phyloP scores from a whole-genome alignment of 1,140 invertebrate genomes.

The Macrobrachium rosenbergii region DNA sequence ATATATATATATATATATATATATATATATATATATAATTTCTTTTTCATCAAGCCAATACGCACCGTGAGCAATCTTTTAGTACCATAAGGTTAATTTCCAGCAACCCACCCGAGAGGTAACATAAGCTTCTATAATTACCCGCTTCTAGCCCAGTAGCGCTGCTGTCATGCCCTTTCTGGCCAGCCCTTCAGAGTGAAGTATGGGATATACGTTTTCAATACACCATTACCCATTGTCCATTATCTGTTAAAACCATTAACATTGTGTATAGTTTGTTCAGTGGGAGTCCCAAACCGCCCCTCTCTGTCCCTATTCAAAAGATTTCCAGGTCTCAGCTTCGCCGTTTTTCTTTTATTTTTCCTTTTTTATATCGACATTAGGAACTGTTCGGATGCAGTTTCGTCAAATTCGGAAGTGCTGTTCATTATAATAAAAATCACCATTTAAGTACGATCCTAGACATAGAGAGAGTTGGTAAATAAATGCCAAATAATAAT shows the following conservation, averaged over 20 bases:
- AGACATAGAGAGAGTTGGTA: not conserved
- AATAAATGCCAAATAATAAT: not conserved
- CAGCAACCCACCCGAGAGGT: not conserved
- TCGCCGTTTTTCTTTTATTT: not conserved
- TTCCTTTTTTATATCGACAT: not conserved
- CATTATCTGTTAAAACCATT: constrained; percentile 65
- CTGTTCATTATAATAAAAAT: not conserved
- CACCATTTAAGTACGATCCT: not conserved
- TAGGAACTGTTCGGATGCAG: no score
- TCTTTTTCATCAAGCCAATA: no score
- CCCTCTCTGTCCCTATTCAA: constrained; percentile 42
- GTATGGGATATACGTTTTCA: constrained; percentile 52
- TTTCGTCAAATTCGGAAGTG: no score
- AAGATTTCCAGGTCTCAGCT: not conserved
- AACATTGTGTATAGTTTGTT: constrained; percentile 64
- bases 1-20: no score
- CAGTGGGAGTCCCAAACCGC: constrained; percentile 47
- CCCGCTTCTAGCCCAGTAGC: constrained; percentile 34
- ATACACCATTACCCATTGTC: constrained; percentile 64
- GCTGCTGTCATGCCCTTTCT: constrained; percentile 29
- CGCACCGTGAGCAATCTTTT: not conserved
- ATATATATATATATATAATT: not conserved
- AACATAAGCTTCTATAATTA: constrained; percentile 46
- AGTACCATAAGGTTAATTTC: not conserved
- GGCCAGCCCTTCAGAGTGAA: constrained; percentile 38